Base-by-base conservation (phyloP, 2,113 vertebrate species). In the Rhipidura dahli region DNA sequence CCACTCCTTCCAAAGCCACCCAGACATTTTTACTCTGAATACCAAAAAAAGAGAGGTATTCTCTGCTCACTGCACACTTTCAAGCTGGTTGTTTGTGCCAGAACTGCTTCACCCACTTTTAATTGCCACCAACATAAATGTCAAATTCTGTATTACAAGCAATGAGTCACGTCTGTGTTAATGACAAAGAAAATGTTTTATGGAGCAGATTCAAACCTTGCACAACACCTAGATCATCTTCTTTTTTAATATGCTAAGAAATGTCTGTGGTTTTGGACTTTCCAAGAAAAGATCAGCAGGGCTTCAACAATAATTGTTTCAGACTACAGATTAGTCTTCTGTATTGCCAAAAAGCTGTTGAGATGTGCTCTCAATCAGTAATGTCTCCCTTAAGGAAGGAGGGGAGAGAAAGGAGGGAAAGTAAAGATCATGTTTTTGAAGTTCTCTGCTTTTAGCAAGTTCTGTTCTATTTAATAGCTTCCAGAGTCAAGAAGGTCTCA, bases 381-480 rank as follows among this genome's bases (percentile, higher is more conserved):
- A 70, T 27, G 21, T 47, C 79, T 90, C 79, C 47, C 86, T 95
- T 77, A 87, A 92, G 90, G 59, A 83, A 68, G 12, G 2, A 2
- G 8, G 11, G 20, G 42, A 50, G 37, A 61, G 37, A 75, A 82
- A 71, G 40, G 40, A 70, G 44, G 76, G 60, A 66, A 96, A 94
- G 93, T 83, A 86, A 89, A 95, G 82, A 83, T 84, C 65, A 10
- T 66, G 73, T 51, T 95, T 98, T 97, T 97, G 88, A 97, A 96
- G 96, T 95, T 95, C 54, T 94, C 93, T 80, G 93, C 94, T 97
- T 95, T 96, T 53, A 97, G 91, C 92, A 96, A 96, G 94, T 97
- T 96, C 90, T 96, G 90, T 88, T 96, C 97, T 90, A 95, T 97
- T 97, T 97, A 97, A 98, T 94, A 96, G 96, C 88, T 97, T 95